These are phyloP conservation scores for Myotis yumanensis DNA, from an alignment of 2,113 vertebrate species.

Conservation along the genomic window DNA sequence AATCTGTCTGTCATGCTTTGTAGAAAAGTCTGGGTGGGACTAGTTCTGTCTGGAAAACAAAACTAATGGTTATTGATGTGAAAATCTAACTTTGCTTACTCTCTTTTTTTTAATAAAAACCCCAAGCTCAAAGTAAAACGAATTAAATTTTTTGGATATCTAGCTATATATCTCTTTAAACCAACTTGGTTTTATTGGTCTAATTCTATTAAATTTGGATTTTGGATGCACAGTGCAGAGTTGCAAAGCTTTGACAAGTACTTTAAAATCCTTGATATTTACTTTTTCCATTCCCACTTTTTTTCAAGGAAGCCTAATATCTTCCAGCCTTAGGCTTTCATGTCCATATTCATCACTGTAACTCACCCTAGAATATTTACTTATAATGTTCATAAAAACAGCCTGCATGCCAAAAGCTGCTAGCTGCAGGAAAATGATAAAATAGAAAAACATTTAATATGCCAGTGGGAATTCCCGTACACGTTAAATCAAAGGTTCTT, in stretches of 20 bases:
- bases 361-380: slow-evolving; percentile 67
- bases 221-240: background rate
- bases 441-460: slow-evolving; percentile 72
- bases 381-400: slow-evolving; percentile 65
- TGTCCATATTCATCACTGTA: slow-evolving; percentile 17
- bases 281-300: background rate
- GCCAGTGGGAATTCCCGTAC: slow-evolving; percentile 73
- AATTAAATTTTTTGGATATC: background rate
- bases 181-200: background rate
- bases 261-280: slow-evolving; percentile 1
- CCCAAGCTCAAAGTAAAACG: background rate
- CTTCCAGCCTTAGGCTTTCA: background rate
- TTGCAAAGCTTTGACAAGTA: background rate
- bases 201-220: background rate
- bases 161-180: background rate
- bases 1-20: background rate
- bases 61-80: background rate
- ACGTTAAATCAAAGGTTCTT: slow-evolving; percentile 60
- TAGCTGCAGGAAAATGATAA: slow-evolving; percentile 77
- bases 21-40: slow-evolving; percentile 15
- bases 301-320: background rate
- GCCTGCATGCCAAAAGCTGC: slow-evolving; percentile 55
- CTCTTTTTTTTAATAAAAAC: background rate
- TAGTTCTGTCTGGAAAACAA: slow-evolving; percentile 33
- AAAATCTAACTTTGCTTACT: background rate